Base-by-base conservation (phyloP, 2,797 vertebrate species). In the Aphelocoma californica region DNA sequence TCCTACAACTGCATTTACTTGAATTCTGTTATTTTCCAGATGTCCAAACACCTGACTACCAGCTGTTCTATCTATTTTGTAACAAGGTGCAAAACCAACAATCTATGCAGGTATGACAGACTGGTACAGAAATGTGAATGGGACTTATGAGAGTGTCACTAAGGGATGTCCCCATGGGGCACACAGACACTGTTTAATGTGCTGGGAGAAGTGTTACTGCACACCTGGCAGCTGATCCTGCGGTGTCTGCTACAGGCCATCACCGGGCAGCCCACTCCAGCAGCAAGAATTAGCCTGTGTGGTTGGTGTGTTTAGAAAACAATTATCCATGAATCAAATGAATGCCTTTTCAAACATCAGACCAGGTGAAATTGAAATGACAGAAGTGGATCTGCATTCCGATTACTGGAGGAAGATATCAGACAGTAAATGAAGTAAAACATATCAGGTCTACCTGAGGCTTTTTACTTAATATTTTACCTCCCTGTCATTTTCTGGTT, bases 321-420 rank as follows among this genome's bases (percentile, higher is more conserved):
- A 88, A 90, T 14, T 34, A 75, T 12, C 57, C 31, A n/a, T 61
- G 31, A 70, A 94, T 79, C 11, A 78, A 92, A 62, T 20, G 26
- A 54, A 25, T 72, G 72, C 70, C 64, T 58, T 81, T 75, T 87
- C 56, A 81, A 91, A 92, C 56, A 83, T 29, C 62, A 79, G 36
- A 84, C 36, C 15, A 79, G 60, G 92, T n/a, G 42, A 90, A 90
- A 90, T 90, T 74, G 75, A 95, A 93, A 69, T 50, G 44, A 79
- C 29, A 88, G 61, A 94, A 85, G 28, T 58, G 51, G 65, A 88
- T 75, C 72, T 81, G 65, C 24, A 50, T 80, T 89, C 66, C 13
- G 36, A 70, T 91, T 89, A 82, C 28, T 50, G 36, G 34, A 80
- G 58, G 45, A 93, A 89, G 60, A 92, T 51, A 86, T 29, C 48